phyloP scores from a whole-genome alignment of 2,888 invertebrate species.

The Fragum fragum region DNA sequence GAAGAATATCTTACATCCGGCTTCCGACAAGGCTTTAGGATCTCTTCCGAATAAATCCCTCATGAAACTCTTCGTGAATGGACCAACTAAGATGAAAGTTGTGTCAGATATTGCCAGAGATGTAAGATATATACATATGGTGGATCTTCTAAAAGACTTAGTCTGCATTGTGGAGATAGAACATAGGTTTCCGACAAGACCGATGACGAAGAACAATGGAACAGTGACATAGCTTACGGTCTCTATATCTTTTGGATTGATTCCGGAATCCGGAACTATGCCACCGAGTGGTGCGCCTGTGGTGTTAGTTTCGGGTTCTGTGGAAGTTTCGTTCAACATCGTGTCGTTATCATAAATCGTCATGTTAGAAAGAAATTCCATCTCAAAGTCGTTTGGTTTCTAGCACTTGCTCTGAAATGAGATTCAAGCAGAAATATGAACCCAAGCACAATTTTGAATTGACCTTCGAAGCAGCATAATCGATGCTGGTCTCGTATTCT shows the following conservation, averaged over 20 bases:
- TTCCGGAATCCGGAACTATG: neutral
- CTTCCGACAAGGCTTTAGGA: slow-evolving; percentile 56
- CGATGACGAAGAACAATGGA: slow-evolving; percentile 62
- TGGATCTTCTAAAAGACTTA: slow-evolving; percentile 45
- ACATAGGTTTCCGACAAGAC: slow-evolving; percentile 62
- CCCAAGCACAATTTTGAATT: no score
- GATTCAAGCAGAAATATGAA: no score
- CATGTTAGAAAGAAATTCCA: neutral
- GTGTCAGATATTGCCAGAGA: slow-evolving; percentile 70
- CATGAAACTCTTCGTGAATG: slow-evolving; percentile 68
- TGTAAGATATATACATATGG: slow-evolving; percentile 61
- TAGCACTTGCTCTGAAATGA: no score
- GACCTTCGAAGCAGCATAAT: no score
- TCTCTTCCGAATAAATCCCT: slow-evolving; percentile 59
- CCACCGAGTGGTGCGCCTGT: neutral
- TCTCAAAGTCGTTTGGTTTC: neutral
- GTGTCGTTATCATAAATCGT: neutral
- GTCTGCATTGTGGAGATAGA: slow-evolving; percentile 65
- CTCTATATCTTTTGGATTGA: slow-evolving; percentile 14
- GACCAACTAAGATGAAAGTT: slow-evolving; percentile 58
- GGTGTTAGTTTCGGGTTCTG: neutral
- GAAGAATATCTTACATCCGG: slow-evolving; percentile 71
- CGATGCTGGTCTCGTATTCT: no score
- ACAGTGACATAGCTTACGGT: slow-evolving; percentile 45
- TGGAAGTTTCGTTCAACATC: neutral